phyloP scores from a whole-genome alignment of 2,888 invertebrate genomes.

The Andrena flavipes region DNA sequence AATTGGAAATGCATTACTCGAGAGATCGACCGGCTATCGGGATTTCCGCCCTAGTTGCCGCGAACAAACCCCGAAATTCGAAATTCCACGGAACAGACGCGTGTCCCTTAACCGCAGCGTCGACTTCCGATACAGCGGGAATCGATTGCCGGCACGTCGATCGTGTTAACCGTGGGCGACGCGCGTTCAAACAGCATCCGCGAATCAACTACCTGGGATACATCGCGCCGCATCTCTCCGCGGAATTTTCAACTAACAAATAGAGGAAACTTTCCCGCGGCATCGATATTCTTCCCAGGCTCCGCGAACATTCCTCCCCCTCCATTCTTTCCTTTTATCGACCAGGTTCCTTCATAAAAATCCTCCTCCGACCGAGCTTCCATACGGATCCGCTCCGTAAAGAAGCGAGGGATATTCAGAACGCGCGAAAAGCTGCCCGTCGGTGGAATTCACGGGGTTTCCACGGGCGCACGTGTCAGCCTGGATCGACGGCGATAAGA shows the following conservation, averaged over 20 bases:
- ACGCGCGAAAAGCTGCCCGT: neutral
- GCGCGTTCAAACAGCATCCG: neutral
- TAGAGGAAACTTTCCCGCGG: neutral
- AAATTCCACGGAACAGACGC: slow-evolving; percentile 11
- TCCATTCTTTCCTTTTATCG: neutral
- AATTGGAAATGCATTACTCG: slow-evolving; percentile 38
- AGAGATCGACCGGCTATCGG: slow-evolving; percentile 38
- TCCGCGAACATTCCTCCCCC: neutral
- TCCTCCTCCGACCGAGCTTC: neutral
- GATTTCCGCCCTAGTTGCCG: slow-evolving; percentile 47
- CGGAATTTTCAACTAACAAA: no score
- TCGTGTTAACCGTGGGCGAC: neutral
- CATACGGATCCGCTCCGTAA: neutral
- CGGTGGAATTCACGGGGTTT: slow-evolving; percentile 3
- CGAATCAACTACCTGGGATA: no score
- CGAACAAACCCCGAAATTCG: slow-evolving; percentile 45
- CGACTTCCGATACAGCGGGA: slow-evolving; percentile 18
- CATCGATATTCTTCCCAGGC: neutral
- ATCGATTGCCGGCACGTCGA: slow-evolving; percentile 4
- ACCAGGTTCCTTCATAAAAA: neutral
- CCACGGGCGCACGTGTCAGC: slow-evolving; percentile 2
- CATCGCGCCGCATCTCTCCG: no score
- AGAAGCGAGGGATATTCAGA: neutral
- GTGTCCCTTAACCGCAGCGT: slow-evolving; percentile 18
- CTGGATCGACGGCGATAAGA: slow-evolving; percentile 48